These are phyloP conservation scores for Paradoxurus hermaphroditus DNA, from an alignment of 2,113 vertebrate genomes.

Conservation along the genomic window DNA sequence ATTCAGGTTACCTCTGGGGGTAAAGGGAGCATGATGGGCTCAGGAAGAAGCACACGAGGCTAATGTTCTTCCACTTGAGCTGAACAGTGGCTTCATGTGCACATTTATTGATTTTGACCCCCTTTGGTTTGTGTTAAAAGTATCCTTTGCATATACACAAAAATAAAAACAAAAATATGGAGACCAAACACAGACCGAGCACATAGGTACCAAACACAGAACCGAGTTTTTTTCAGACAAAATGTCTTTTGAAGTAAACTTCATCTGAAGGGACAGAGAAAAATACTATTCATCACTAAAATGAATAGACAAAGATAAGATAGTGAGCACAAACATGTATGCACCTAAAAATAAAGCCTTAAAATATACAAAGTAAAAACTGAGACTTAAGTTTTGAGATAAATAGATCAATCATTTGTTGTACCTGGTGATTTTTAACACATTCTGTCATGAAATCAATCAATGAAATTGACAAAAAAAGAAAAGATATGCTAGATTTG, in stretches of 20 bases:
- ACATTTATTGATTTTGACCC: not conserved
- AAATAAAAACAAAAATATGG: not conserved
- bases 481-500: slow-evolving; percentile 21
- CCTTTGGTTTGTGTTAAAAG: not conserved
- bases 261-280: not conserved
- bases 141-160: not conserved
- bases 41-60: not conserved
- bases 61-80: not conserved
- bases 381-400: not conserved
- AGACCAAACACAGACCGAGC: not conserved
- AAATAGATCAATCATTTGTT: not conserved
- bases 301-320: not conserved
- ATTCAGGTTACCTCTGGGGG: not conserved
- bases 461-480: slow-evolving; percentile 2
- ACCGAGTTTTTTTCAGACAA: not conserved
- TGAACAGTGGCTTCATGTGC: not conserved
- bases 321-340: not conserved
- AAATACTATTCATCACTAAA: not conserved
- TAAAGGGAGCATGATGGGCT: not conserved
- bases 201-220: not conserved
- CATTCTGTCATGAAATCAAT: not conserved
- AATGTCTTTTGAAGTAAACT: not conserved
- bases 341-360: not conserved
- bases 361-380: not conserved
- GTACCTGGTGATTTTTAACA: not conserved